Evolutionary conservation across 2,797 vertebrate genomes (phyloP), one percentile per base, ranked within the genome.

Genomic region (Propithecus perrieri): DNA sequence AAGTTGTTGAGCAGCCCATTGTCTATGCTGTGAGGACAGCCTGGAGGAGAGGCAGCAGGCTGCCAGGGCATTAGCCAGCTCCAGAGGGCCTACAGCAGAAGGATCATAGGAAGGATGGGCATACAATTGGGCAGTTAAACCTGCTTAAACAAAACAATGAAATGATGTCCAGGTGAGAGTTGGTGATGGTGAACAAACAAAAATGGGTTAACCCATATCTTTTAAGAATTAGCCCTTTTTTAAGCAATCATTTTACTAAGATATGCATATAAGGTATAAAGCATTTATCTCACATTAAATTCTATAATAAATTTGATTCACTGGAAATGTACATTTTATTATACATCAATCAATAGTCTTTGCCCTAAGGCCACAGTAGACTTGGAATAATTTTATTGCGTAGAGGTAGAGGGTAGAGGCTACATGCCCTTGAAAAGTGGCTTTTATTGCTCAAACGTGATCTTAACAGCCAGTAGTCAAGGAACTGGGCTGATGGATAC

Each of bases 1-100:
- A 43, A 99, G 99, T 98, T 99, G 99, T 98, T 99, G 99, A 5
- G 99, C 99, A 4, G 99, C 99, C 99, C 99, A 99, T 98, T 99
- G 99, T 24, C 99, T 99, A 96, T 99, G 99, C 98, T 99, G 99
- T 0, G 99, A 99, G 28, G 99, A 99, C 8, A 99, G 99, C 95
- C 99, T 98, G 28, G 99, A 99, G 7, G 99, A 99, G 84, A 99
- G 99, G 99, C 99, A 99, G 99, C 99, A 99, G 55, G 99, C 99
- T 86, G 99, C 99, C 98, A 99, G 99, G 84, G 99, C 99, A 24
- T 99, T 99, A 97, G 99, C 99, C 99, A 99, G 99, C 98, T 99
- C 99, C 99, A 99, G 99, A 97, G 99, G 99, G 98, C 99, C 99
- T 99, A 99, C 99, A 99, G 99, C 99, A 99, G 99, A 99, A 98